Percentiles rank a stretch among this genome's conserved stretches.
Evolutionary conservation across 92 coral and sea anemone genomes (phyloP).

Genomic region (Zoanthus sociatus): DNA sequence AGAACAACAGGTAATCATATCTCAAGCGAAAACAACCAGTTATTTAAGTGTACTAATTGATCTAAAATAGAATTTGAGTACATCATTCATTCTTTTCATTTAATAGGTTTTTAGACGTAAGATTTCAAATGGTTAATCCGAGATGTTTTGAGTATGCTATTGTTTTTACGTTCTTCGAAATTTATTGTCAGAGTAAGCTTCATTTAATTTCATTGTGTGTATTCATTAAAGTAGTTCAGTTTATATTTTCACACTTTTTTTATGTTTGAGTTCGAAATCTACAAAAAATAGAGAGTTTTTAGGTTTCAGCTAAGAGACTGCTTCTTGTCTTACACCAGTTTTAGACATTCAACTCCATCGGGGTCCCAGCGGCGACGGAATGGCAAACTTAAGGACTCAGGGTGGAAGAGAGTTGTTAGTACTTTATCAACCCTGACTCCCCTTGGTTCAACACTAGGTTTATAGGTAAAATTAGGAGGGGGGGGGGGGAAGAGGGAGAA

Average conservation of each 20-base stretch:
- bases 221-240: too few relatives aligned
- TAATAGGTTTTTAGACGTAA: too few relatives aligned
- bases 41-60: neutral
- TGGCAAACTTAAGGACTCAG: neutral
- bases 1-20: conserved; percentile 9
- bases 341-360: neutral
- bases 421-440: neutral
- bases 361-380: neutral
- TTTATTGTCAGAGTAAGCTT: too few relatives aligned
- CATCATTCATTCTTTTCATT: too few relatives aligned
- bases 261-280: neutral
- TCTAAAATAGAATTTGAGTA: too few relatives aligned
- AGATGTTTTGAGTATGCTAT: too few relatives aligned
- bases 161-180: too few relatives aligned
- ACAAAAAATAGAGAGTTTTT: neutral
- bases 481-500: neutral
- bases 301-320: neutral
- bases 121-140: too few relatives aligned
- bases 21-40: neutral
- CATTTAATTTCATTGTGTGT: too few relatives aligned
- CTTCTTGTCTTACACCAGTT: neutral
- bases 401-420: neutral
- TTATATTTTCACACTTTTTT: too few relatives aligned
- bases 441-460: neutral
- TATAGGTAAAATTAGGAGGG: neutral